Percentiles rank a stretch among this genome's conserved stretches.
Conservation (phyloP, 2,888 invertebrate species). For the Anarsia innoxiella region DNA sequence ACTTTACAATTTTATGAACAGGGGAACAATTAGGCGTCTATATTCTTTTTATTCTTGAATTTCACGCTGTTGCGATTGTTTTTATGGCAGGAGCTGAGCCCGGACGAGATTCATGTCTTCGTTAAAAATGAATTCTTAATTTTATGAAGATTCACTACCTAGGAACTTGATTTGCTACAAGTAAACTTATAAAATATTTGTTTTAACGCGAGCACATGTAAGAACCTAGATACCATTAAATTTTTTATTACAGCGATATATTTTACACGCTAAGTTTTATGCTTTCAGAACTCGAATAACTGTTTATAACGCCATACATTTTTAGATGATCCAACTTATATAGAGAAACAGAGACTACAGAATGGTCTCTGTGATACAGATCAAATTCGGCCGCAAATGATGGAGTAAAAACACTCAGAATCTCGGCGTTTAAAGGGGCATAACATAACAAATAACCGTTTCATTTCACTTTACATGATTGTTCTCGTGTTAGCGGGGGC, state of each 20-base stretch:
- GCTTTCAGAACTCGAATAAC: too few species aligned
- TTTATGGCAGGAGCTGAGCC: conserved; percentile 48
- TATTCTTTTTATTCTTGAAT: conserved; percentile 66
- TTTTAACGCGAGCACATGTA: too few species aligned
- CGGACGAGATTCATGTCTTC: conserved; percentile 59
- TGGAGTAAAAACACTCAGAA: conserved; percentile 51
- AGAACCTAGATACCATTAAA: too few species aligned
- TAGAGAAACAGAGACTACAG: too few species aligned
- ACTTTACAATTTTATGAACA: conserved; percentile 75
- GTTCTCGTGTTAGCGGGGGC: conserved; percentile 60
- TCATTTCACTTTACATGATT: conserved; percentile 76
- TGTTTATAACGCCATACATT: too few species aligned
- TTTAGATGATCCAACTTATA: too few species aligned
- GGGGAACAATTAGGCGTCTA: conserved; percentile 71
- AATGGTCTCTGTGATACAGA: too few species aligned
- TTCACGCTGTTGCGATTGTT: conserved; percentile 64
- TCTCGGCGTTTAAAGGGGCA: conserved; percentile 61
- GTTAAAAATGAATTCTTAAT: conserved; percentile 70
- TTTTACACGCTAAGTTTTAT: too few species aligned
- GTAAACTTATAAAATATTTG: conserved; percentile 13
- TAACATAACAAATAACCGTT: conserved; percentile 74
- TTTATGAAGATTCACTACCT: conserved; percentile 63
- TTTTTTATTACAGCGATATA: too few species aligned
- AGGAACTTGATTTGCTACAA: conserved; percentile 44
- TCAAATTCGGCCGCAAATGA: conserved; percentile 50